Evolutionary conservation across 2,888 invertebrate genomes (phyloP).

Genomic region (Machimus atricapillus): DNA sequence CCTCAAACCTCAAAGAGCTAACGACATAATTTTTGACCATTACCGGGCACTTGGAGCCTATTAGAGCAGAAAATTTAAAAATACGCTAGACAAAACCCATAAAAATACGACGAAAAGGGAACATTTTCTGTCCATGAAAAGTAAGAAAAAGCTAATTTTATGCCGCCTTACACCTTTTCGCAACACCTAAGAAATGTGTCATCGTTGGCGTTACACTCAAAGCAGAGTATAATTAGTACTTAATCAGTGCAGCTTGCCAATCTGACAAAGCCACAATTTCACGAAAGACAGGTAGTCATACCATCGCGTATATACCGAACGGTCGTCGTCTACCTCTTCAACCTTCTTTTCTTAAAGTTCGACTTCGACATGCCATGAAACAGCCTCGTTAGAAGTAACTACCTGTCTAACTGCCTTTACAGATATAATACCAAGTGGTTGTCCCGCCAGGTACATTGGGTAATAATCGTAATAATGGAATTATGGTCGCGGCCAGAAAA

Average conservation of each 20-base stretch:
- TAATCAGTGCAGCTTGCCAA: slow-evolving; percentile 10
- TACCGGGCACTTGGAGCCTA: not conserved
- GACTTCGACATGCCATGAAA: not conserved
- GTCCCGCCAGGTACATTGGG: not conserved
- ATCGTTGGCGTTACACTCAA: not conserved
- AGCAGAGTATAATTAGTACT: not conserved
- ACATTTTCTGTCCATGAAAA: not conserved
- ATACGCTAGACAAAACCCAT: not conserved
- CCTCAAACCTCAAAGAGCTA: not conserved
- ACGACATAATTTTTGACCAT: not conserved
- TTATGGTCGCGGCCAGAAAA: slow-evolving; percentile 36
- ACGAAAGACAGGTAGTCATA: slow-evolving; percentile 2
- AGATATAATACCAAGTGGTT: not conserved
- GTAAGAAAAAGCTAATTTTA: not conserved
- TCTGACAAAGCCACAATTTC: not conserved
- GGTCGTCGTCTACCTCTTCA: not conserved
- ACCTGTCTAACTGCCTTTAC: slow-evolving; percentile 12
- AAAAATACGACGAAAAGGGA: not conserved
- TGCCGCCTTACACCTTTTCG: not conserved
- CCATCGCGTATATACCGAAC: not conserved
- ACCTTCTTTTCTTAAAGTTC: not conserved
- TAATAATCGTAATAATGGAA: slow-evolving; percentile 32
- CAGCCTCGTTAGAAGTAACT: slow-evolving; percentile 10
- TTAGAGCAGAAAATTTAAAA: slow-evolving; percentile 4
- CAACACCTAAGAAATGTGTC: slow-evolving; percentile 8